Base-by-base conservation (phyloP, 37 sponge, comb jelly and placozoan species). In the Oscarella lobularis region DNA sequence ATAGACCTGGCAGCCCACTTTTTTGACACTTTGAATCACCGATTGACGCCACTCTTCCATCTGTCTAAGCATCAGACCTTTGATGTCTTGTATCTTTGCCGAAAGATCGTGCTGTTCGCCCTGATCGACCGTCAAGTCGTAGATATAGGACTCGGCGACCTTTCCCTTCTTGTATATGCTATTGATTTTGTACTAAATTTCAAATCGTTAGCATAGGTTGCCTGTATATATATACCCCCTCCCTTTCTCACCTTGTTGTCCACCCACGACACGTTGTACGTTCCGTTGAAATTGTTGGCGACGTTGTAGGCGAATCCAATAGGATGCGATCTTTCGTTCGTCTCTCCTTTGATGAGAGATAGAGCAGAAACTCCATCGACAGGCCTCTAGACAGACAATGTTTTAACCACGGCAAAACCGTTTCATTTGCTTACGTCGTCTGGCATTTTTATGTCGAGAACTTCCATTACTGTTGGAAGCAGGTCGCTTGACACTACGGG, bases 281-380 rank as follows among this genome's bases (percentile, higher is more conserved):
- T 38, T 34, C 76, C 60, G 31, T 82, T 37, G 55, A 86, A 86
- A 34, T 78, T 74, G 2, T 73, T 82, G 3, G 39, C 9, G 14
- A 86, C 78, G 37, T 67, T 66, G 73, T 37, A 86, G 3, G 82
- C 82, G 75, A 81, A 86, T 30, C 65, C 37, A 3, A 82, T 78
- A n/a, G 87, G 73, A 0, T 27, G n/a, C 33, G 77, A 77, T 39
- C 87, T 72, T 2, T 36, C 33, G 3, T 33, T 9, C n/a, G 40
- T 0, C 31, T 67, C 73, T 36, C 79, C 76, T 39, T 29, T 33
- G 14, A 86, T 3, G 33, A 86, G 70, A 37, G 82, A 79, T 35
- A 86, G 35, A 33, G 79, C 82, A n/a, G 87, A 86, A 1, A 2
- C 37, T 38, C 87, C 87, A 74, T 86, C 87, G 36, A 86, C 78